Conservation (phyloP, 1,140 invertebrate genomes). For the Lanistes nyassanus region DNA sequence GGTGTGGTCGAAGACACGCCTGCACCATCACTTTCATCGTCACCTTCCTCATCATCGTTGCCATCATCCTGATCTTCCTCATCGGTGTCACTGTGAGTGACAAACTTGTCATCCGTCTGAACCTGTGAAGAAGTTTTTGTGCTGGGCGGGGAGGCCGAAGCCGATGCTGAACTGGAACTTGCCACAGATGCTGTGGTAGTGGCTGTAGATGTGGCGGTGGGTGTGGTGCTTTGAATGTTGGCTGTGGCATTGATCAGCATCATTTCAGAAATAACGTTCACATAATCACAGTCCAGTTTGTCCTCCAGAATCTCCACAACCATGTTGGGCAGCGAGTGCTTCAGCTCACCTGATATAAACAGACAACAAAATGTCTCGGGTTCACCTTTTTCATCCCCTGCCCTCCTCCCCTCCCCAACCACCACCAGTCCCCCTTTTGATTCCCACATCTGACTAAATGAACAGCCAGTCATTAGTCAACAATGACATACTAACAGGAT, state of each 20-base stretch:
- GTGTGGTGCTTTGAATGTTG: constrained; percentile 12
- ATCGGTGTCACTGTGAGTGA: background rate
- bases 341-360: constrained; percentile 50
- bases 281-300: constrained; percentile 52
- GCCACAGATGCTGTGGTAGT: background rate
- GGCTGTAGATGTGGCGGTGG: background rate
- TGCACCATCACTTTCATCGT: too few relatives aligned
- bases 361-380: background rate
- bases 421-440: too few relatives aligned
- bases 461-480: too few relatives aligned
- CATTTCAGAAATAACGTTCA: constrained; percentile 55
- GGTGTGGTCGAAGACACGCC: too few relatives aligned
- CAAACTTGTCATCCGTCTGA: background rate
- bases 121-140: background rate
- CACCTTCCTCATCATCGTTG: background rate
- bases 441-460: too few relatives aligned
- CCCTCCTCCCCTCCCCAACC: background rate
- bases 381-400: background rate
- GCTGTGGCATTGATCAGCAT: constrained; percentile 39
- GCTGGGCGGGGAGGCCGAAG: background rate
- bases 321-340: constrained; percentile 50
- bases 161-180: background rate
- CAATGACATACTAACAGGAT: too few relatives aligned
- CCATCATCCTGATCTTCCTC: background rate
- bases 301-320: constrained; percentile 59